Percentiles rank a stretch among this genome's conserved stretches.
These are phyloP conservation scores for Digitonthophagus gazella DNA, from an alignment of 2,888 invertebrate species.

Conservation along the genomic window DNA sequence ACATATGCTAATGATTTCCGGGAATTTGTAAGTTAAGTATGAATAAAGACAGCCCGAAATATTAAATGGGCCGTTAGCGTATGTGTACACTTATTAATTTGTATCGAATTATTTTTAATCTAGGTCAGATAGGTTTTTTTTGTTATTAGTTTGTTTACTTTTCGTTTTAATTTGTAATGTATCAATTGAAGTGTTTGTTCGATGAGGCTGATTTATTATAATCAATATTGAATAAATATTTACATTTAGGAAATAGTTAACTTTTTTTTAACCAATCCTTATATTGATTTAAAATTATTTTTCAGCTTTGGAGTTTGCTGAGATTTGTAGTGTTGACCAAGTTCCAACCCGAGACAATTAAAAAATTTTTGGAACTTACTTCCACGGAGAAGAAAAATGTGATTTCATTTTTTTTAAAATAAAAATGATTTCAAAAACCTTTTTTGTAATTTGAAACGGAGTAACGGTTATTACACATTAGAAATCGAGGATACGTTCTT, in stretches of 20 bases:
- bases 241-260: background rate
- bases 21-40: conserved; percentile 16
- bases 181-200: background rate
- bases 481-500: too few species aligned
- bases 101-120: conserved; percentile 2
- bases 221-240: conserved; percentile 20
- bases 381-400: too few species aligned
- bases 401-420: too few species aligned
- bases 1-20: conserved; percentile 2
- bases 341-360: too few species aligned
- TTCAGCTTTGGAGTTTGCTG: too few species aligned
- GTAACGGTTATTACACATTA: too few species aligned
- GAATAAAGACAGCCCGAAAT: conserved; percentile 7
- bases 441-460: too few species aligned
- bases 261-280: too few species aligned
- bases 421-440: too few species aligned
- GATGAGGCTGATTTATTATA: conserved; percentile 23
- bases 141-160: conserved; percentile 6
- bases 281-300: too few species aligned
- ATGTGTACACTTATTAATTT: background rate
- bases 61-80: conserved; percentile 1
- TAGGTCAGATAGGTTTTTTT: background rate
- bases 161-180: conserved; percentile 16
- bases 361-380: too few species aligned
- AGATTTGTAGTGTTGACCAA: too few species aligned